phyloP scores from a whole-genome alignment of 2,797 vertebrate genomes.

The Typhlichthys eigenmanni region DNA sequence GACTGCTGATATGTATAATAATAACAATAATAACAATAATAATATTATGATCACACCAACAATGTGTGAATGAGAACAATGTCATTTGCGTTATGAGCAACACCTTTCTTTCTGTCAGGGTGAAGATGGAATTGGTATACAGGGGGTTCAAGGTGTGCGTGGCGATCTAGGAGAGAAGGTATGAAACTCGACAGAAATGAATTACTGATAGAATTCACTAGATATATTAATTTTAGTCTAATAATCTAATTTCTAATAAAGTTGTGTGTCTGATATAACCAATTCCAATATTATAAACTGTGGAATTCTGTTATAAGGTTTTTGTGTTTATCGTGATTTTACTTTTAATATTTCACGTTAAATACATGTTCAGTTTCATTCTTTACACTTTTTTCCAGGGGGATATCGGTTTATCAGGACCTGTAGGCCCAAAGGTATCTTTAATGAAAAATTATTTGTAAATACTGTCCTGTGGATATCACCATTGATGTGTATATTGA shows the following conservation, averaged over 20 bases:
- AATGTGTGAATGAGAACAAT: neutral
- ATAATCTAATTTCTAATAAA: too few relatives aligned
- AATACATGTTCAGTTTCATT: neutral
- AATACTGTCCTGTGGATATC: neutral
- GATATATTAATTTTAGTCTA: too few relatives aligned
- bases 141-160: conserved; percentile 74
- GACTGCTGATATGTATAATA: too few relatives aligned
- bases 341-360: neutral
- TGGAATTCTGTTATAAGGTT: too few relatives aligned
- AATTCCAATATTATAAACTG: too few relatives aligned
- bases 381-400: conserved; percentile 74
- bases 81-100: neutral
- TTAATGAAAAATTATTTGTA: neutral
- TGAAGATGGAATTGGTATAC: conserved; percentile 76
- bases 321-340: too few relatives aligned
- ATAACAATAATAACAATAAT: too few relatives aligned
- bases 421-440: conserved; percentile 79
- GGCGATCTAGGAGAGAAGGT: conserved; percentile 84
- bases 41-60: neutral
- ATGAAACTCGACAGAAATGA: neutral
- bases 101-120: conserved; percentile 70
- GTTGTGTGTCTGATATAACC: too few relatives aligned
- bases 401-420: conserved; percentile 73
- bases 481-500: neutral
- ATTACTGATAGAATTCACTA: too few relatives aligned